phyloP scores from a whole-genome alignment of 1,140 invertebrate genomes.

The Cherax destructor region DNA sequence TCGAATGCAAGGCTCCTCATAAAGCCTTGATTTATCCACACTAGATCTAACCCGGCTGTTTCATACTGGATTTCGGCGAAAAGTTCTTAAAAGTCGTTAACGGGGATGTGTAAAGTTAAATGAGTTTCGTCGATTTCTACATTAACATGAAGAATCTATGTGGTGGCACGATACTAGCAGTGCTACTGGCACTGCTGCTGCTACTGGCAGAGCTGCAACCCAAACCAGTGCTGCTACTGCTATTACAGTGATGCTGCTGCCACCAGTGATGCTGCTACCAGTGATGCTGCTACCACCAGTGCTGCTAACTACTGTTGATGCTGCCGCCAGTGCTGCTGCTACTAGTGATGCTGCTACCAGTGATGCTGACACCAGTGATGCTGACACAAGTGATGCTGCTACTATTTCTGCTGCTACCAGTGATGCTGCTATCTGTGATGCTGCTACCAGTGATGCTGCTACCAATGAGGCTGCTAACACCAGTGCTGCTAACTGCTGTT shows the following conservation, averaged over 20 bases:
- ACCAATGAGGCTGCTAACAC: too few relatives aligned
- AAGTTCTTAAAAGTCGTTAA: constrained; percentile 63
- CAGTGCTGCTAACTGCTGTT: too few relatives aligned
- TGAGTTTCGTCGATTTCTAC: constrained; percentile 52
- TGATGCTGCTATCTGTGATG: too few relatives aligned
- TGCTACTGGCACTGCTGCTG: not conserved
- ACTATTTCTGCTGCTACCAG: too few relatives aligned
- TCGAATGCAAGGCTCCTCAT: constrained; percentile 55
- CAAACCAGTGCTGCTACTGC: not conserved
- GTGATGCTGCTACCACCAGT: not conserved
- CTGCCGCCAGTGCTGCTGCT: not conserved
- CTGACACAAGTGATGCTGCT: too few relatives aligned
- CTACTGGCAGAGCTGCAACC: not conserved
- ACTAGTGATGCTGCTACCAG: too few relatives aligned
- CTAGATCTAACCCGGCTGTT: constrained; percentile 50
- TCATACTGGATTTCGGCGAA: constrained; percentile 49
- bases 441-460: too few relatives aligned
- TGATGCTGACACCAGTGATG: too few relatives aligned
- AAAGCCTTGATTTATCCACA: constrained; percentile 53
- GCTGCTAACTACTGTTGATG: not conserved
- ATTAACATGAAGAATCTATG: constrained; percentile 67
- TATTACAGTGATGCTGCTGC: too few relatives aligned
- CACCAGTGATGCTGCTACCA: not conserved
- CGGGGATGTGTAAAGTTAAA: constrained; percentile 63
- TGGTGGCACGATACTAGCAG: not conserved